phyloP scores from a whole-genome alignment of 2,113 vertebrate genomes.

The Orthonyx spaldingii region DNA sequence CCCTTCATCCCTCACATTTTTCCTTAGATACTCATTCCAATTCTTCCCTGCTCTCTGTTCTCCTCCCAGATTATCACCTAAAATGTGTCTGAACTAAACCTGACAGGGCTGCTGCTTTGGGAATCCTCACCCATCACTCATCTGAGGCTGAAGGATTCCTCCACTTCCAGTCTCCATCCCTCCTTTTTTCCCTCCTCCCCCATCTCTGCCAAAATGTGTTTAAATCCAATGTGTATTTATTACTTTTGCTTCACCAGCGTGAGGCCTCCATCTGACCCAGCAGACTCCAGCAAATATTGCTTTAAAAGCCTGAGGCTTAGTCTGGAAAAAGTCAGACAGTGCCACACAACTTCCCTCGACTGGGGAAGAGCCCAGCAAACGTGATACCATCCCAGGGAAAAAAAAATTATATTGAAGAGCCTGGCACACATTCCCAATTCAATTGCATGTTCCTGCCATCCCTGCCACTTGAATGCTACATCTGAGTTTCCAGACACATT shows the following conservation, averaged over 20 bases:
- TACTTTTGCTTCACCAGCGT: neutral
- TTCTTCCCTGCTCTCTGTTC: neutral
- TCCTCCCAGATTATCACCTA: neutral
- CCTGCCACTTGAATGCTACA: neutral
- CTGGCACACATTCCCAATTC: neutral
- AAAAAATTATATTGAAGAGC: neutral
- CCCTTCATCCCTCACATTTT: neutral
- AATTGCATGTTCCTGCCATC: neutral
- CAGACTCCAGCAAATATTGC: neutral
- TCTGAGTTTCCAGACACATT: neutral
- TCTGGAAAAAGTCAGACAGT: neutral
- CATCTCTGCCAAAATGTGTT: neutral
- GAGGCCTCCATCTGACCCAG: neutral
- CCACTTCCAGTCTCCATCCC: neutral
- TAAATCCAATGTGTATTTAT: fast-evolving
- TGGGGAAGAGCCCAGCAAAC: neutral
- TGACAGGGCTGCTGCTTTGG: neutral
- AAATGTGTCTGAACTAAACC: neutral
- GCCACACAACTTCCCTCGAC: neutral
- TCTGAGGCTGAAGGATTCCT: neutral
- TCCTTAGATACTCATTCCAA: neutral
- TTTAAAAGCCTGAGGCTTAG: neutral
- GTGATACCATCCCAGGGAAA: neutral
- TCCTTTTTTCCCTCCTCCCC: neutral
- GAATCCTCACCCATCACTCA: neutral